A percentile compares a stretch with the other conserved stretches of the same genome.
Evolutionary conservation across 2,113 vertebrate species (phyloP).

Genomic region (Channa argus): DNA sequence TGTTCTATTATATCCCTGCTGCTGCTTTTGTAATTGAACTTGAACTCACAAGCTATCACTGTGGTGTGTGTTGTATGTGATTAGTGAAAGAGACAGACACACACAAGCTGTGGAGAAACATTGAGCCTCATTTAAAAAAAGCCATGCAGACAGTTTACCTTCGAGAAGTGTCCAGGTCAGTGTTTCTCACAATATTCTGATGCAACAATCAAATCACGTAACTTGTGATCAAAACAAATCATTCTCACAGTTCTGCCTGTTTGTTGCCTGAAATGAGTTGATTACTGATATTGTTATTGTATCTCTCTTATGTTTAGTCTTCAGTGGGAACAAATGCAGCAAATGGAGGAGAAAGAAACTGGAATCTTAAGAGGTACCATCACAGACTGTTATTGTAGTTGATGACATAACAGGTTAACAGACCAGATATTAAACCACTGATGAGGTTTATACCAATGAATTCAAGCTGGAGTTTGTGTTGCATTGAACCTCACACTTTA

Average conservation of each 20-base stretch:
- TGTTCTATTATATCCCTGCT: neutral
- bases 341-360: constrained; percentile 85
- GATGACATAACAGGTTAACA: neutral
- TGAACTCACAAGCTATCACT: neutral
- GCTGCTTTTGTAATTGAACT: neutral
- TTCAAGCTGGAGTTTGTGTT: neutral
- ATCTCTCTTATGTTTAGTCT: constrained; percentile 77
- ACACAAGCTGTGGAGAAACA: constrained; percentile 95
- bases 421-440: constrained; percentile 28
- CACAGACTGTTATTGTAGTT: constrained; percentile 12
- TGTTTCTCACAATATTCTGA: neutral
- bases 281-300: neutral
- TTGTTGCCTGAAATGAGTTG: neutral
- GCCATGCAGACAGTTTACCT: constrained; percentile 99
- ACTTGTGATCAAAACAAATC: neutral
- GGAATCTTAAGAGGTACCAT: constrained; percentile 87
- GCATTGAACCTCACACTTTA: neutral
- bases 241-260: neutral
- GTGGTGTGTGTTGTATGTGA: constrained; percentile 3
- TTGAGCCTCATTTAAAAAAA: constrained; percentile 96
- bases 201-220: rapidly evolving
- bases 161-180: constrained; percentile 93
- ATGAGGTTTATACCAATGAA: neutral
- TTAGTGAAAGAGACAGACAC: constrained; percentile 92
- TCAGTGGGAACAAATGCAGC: constrained; percentile 93